A percentile compares a stretch with the other conserved stretches of the same genome.
Evolutionary conservation across 1,140 invertebrate species (phyloP).

Genomic region (Scylla paramamosain): DNA sequence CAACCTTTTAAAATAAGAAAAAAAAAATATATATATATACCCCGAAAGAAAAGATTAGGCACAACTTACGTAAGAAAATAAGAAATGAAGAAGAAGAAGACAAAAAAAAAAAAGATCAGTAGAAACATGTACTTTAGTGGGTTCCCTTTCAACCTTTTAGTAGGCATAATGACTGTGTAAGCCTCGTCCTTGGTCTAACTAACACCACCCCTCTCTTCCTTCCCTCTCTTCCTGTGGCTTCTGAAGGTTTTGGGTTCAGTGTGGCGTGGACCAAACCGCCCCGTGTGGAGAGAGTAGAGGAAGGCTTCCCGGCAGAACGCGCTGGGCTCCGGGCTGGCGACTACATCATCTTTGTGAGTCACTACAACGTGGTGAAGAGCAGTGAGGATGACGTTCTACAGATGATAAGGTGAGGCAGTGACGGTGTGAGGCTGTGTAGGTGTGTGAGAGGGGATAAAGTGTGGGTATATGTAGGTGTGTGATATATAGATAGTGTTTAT

Average conservation of each 20-base stretch:
- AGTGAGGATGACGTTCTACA: slow-evolving; percentile 89
- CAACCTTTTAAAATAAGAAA: no score
- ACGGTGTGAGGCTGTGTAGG: background rate
- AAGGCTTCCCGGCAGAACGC: slow-evolving; percentile 88
- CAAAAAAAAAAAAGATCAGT: no score
- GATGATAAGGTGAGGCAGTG: slow-evolving; percentile 86
- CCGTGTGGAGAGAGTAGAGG: slow-evolving; percentile 91
- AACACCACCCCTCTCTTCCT: background rate
- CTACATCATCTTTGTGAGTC: slow-evolving; percentile 92
- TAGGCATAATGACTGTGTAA: background rate
- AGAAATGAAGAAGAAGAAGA: no score
- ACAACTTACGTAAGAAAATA: no score
- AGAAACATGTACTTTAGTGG: background rate
- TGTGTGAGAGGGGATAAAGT: background rate
- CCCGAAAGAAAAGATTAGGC: no score
- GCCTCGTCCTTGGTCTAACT: background rate
- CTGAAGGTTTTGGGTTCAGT: slow-evolving; percentile 89
- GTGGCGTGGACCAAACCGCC: slow-evolving; percentile 95
- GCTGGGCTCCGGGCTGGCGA: slow-evolving; percentile 90
- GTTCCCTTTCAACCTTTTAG: background rate
- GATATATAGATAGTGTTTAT: no score
- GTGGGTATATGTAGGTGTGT: background rate
- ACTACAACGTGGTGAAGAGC: slow-evolving; percentile 90
- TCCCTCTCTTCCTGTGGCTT: slow-evolving; percentile 34
- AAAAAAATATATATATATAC: no score